Evolutionary conservation across 2,113 vertebrate species (phyloP).

Genomic region (Tautogolabrus adspersus): DNA sequence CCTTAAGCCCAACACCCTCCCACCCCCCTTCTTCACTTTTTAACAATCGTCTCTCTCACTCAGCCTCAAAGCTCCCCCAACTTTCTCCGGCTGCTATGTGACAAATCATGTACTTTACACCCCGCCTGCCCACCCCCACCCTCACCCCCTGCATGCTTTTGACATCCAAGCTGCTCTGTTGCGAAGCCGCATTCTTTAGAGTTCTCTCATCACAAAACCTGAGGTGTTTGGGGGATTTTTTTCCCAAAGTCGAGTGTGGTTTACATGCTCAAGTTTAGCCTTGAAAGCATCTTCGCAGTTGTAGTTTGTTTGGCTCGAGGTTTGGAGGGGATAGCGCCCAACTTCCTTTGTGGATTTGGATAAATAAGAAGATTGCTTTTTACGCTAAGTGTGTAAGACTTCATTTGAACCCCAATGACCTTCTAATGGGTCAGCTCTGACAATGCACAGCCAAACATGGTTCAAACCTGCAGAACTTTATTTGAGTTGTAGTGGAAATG

Average conservation of each 20-base stretch:
- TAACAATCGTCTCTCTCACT: slow-evolving; percentile 77
- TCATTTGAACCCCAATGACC: not conserved
- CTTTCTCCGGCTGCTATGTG: slow-evolving; percentile 86
- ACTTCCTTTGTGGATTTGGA: not conserved
- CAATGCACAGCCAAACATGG: not conserved
- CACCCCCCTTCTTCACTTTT: slow-evolving; percentile 54
- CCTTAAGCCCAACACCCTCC: slow-evolving; percentile 45
- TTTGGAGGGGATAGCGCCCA: not conserved
- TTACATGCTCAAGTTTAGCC: slow-evolving; percentile 88
- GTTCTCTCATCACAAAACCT: slow-evolving; percentile 18
- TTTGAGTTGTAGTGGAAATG: not conserved
- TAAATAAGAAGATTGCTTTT: not conserved
- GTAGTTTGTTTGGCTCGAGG: not conserved
- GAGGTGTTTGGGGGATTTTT: slow-evolving; percentile 53
- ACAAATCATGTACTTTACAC: slow-evolving; percentile 85
- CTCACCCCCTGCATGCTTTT: slow-evolving; percentile 62
- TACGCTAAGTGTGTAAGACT: not conserved
- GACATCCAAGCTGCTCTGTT: slow-evolving; percentile 88
- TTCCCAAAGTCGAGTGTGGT: not conserved
- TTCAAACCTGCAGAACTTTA: slow-evolving; percentile 5
- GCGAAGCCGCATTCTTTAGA: slow-evolving; percentile 71
- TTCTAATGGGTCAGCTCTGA: not conserved
- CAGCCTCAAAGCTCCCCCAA: slow-evolving; percentile 83
- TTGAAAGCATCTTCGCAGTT: slow-evolving; percentile 28
- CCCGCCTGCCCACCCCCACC: slow-evolving; percentile 49